Evolutionary conservation across 2,888 invertebrate genomes (phyloP).

Genomic region (Erebia aethiops): DNA sequence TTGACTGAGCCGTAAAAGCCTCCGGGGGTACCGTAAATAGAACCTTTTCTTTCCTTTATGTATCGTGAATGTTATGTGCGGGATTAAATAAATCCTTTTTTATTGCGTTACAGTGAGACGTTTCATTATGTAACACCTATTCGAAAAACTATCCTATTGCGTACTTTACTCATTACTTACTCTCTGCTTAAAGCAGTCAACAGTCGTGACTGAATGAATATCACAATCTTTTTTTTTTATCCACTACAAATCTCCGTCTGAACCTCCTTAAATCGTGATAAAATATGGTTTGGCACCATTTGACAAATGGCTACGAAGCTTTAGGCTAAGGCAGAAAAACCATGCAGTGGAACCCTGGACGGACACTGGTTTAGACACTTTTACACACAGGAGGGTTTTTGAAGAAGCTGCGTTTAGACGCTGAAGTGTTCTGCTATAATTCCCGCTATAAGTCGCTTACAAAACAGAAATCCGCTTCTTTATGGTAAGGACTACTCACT

Average conservation of each 20-base stretch:
- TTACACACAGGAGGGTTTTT: too few relatives aligned
- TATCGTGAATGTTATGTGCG: constrained; percentile 50
- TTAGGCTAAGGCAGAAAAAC: too few relatives aligned
- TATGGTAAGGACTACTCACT: constrained; percentile 10
- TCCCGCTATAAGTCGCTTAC: not conserved
- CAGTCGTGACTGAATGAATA: too few relatives aligned
- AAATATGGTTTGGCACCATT: too few relatives aligned
- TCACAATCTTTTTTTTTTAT: too few relatives aligned
- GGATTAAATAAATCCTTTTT: constrained; percentile 50
- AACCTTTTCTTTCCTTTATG: constrained; percentile 68
- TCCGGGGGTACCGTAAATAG: constrained; percentile 67
- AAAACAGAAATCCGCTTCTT: not conserved
- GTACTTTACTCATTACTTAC: too few relatives aligned
- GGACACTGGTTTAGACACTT: too few relatives aligned
- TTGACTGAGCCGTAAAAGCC: constrained; percentile 78
- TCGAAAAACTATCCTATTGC: not conserved
- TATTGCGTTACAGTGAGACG: constrained; percentile 3
- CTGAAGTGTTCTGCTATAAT: too few relatives aligned
- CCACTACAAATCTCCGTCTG: not conserved
- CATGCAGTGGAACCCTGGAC: too few relatives aligned
- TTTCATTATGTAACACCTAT: not conserved
- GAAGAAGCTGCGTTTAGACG: too few relatives aligned
- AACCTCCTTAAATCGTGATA: not conserved
- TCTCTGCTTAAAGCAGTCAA: not conserved
- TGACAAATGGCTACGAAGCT: too few relatives aligned